phyloP scores from a whole-genome alignment of 2,888 invertebrate species.

The Cephus sareptanus region DNA sequence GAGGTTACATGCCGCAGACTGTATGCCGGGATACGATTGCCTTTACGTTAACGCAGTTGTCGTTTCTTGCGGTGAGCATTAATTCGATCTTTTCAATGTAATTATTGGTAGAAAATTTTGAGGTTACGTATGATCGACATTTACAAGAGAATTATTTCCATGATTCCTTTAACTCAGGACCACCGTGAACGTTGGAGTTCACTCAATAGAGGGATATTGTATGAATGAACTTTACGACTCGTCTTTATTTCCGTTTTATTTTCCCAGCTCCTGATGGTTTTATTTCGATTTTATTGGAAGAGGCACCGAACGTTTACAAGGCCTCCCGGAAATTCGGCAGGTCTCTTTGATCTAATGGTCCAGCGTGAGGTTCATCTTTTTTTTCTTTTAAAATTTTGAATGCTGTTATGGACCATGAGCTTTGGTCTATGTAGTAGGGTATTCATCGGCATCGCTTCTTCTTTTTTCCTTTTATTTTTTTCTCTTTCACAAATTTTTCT shows the following conservation, averaged over 20 bases:
- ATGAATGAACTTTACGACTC: slow-evolving; percentile 61
- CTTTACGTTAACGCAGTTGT: not conserved
- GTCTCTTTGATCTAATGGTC: slow-evolving; percentile 47
- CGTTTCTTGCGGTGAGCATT: not conserved
- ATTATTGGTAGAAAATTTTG: not conserved
- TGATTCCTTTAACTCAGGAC: slow-evolving; percentile 18
- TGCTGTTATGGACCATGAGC: not conserved
- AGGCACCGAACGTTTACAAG: slow-evolving; percentile 45
- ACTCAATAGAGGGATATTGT: slow-evolving; percentile 41
- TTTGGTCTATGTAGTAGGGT: not conserved
- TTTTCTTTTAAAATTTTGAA: not conserved
- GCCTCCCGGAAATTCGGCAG: slow-evolving; percentile 42
- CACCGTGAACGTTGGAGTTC: slow-evolving; percentile 35
- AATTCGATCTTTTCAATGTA: not conserved
- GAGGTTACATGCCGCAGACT: not conserved
- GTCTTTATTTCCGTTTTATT: slow-evolving; percentile 42
- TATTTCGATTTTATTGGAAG: slow-evolving; percentile 57
- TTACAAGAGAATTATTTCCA: not conserved
- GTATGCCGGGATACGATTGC: not conserved
- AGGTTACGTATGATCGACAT: not conserved
- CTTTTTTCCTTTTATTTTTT: not conserved
- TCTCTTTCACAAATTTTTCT: not conserved
- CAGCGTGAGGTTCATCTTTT: slow-evolving; percentile 6
- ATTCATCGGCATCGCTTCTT: not conserved
- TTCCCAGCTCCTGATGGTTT: slow-evolving; percentile 52